Percentiles rank a stretch among this genome's conserved stretches.
Evolutionary conservation across 2,888 invertebrate species (phyloP).

Genomic region (Parascotia fuliginaria): DNA sequence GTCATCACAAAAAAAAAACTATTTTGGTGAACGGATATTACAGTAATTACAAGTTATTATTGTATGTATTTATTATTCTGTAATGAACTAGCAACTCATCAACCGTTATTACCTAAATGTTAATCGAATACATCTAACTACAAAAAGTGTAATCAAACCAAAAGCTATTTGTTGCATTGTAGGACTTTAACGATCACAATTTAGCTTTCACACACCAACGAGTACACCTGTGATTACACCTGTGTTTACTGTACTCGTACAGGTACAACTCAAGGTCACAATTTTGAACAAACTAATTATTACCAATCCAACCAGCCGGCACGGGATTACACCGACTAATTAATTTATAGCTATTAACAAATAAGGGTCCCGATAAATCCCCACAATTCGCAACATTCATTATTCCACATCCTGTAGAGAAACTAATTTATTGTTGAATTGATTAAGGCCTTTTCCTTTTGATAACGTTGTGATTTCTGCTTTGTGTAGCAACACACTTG

Average conservation of each 20-base stretch:
- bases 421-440: constrained; percentile 40
- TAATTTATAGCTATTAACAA: constrained; percentile 51
- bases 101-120: too few relatives aligned
- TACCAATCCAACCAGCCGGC: constrained; percentile 38
- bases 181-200: neutral
- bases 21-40: too few relatives aligned
- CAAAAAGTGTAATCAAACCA: neutral
- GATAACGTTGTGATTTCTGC: constrained; percentile 11
- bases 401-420: constrained; percentile 40
- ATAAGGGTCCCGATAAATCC: constrained; percentile 41
- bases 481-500: neutral
- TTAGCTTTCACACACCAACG: neutral
- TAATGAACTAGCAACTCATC: too few relatives aligned
- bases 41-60: too few relatives aligned
- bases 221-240: neutral
- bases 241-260: neutral
- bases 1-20: too few relatives aligned
- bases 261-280: constrained; percentile 29
- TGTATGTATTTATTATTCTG: too few relatives aligned
- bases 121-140: too few relatives aligned
- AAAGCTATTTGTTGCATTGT: neutral
- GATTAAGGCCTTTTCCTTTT: constrained; percentile 13
- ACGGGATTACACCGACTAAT: constrained; percentile 38
- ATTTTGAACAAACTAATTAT: constrained; percentile 49
- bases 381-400: constrained; percentile 42